Evolutionary conservation across 35 echinoderm and acorn worm genomes (phyloP), one percentile per base, ranked within the genome.

Genomic region (Chiridota heheva): DNA sequence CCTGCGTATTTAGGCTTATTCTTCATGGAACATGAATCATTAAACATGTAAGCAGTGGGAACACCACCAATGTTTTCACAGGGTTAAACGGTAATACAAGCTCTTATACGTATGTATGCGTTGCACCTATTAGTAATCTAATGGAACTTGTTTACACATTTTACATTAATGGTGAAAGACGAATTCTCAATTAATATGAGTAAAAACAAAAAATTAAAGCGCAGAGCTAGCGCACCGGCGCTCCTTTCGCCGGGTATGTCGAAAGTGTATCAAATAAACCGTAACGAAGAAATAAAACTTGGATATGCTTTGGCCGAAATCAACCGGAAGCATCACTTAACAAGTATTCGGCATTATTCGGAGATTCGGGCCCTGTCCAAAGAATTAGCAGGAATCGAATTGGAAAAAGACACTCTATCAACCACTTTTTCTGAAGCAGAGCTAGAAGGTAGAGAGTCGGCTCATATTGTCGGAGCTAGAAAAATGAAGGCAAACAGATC

Each of bases 231-330:
- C 40, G 69, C 69, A 13, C 69, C 69, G 20, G 69, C 40, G 30
- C 25, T 48, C 17, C 36, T 72, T 36, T 72, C 69, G 37, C 10
- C 69, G 12, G 69, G 40, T 4, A 72, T 72, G 69, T n/a, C 69
- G 38, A 72, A 72, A 29, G 69, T 72, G 44, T 72, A 46, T 42
- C 40, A 72, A 28, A 42, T n/a, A n/a, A 72, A 72, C 40, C 36
- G 69, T 6, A 42, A 72, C 41, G 69, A 72, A 30, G 69, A 72
- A 40, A 13, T 44, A 1, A 20, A 44, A 36, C 69, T 72, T 44
- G 69, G 24, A 17, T 72, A 45, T 17, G 69, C 44, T 25, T 22
- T 72, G 1, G 69, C 42, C 5, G 41, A 72, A 30, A 40, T 72
- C 13, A 44, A 44, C 13, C 44, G 69, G 22, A 72, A 72, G 18